A percentile compares a stretch with the other conserved stretches of the same genome.
These are phyloP conservation scores for Popillia japonica DNA, from an alignment of 1,140 invertebrate genomes.

Conservation along the genomic window DNA sequence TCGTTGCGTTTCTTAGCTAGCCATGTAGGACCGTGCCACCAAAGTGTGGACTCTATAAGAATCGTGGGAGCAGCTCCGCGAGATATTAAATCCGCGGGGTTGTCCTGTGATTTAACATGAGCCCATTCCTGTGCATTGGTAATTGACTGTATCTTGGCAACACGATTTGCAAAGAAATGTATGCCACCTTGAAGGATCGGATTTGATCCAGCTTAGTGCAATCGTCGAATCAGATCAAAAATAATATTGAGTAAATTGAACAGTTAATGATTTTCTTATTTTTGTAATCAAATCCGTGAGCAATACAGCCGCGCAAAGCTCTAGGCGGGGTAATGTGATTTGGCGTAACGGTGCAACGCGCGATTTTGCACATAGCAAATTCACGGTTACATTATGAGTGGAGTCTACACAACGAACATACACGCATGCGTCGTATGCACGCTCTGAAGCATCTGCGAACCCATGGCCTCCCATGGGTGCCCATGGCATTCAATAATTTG, in stretches of 20 bases:
- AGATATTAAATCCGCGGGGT: constrained; percentile 61
- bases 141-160: constrained; percentile 55
- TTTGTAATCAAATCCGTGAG: constrained; percentile 42
- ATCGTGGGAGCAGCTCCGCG: constrained; percentile 52
- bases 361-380: too few relatives aligned
- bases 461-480: too few relatives aligned
- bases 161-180: constrained; percentile 56
- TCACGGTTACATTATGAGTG: too few relatives aligned
- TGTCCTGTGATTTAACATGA: constrained; percentile 55
- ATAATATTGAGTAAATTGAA: constrained; percentile 38
- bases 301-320: constrained; percentile 49
- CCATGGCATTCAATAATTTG: too few relatives aligned
- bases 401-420: too few relatives aligned
- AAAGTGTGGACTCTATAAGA: neutral
- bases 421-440: too few relatives aligned
- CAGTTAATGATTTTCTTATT: constrained; percentile 37
- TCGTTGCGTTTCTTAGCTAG: neutral
- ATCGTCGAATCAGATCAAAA: constrained; percentile 61
- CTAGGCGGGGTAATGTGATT: constrained; percentile 52
- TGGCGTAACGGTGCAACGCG: too few relatives aligned
- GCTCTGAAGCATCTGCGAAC: too few relatives aligned
- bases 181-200: constrained; percentile 48
- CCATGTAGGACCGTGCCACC: neutral
- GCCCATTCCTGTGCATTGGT: constrained; percentile 52
- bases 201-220: constrained; percentile 53